These are phyloP conservation scores for Yponomeuta malinellus DNA, from an alignment of 2,888 invertebrate genomes.

Conservation along the genomic window DNA sequence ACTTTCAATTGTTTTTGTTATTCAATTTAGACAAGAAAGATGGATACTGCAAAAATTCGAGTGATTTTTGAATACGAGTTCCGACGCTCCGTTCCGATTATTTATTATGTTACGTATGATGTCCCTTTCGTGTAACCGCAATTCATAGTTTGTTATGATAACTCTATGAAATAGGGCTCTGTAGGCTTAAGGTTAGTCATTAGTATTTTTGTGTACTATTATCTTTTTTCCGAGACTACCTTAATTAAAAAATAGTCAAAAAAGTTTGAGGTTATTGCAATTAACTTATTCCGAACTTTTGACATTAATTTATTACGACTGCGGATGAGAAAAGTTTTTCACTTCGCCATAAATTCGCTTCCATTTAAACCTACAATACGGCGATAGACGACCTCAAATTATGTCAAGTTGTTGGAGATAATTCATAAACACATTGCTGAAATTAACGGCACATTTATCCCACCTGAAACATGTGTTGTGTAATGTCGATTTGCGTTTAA, in stretches of 20 bases:
- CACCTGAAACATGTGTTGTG: background rate
- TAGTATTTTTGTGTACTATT: background rate
- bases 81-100: too few relatives aligned
- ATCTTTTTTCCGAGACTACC: background rate
- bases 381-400: constrained; percentile 23
- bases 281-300: constrained; percentile 26
- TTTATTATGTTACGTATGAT: too few relatives aligned
- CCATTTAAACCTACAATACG: constrained; percentile 19
- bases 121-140: too few relatives aligned
- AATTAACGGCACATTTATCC: background rate
- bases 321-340: constrained; percentile 30
- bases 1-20: too few relatives aligned
- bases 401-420: background rate
- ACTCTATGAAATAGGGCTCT: too few relatives aligned
- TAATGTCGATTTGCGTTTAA: background rate
- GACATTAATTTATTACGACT: constrained; percentile 32
- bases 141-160: too few relatives aligned
- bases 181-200: too few relatives aligned
- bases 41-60: too few relatives aligned
- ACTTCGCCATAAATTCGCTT: constrained; percentile 15
- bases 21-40: too few relatives aligned
- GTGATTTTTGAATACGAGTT: too few relatives aligned
- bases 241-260: background rate
- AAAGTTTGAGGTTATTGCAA: constrained; percentile 20
- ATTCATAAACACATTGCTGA: background rate